phyloP scores from a whole-genome alignment of 2,113 vertebrate species.

The Rhodinocichla rosea region DNA sequence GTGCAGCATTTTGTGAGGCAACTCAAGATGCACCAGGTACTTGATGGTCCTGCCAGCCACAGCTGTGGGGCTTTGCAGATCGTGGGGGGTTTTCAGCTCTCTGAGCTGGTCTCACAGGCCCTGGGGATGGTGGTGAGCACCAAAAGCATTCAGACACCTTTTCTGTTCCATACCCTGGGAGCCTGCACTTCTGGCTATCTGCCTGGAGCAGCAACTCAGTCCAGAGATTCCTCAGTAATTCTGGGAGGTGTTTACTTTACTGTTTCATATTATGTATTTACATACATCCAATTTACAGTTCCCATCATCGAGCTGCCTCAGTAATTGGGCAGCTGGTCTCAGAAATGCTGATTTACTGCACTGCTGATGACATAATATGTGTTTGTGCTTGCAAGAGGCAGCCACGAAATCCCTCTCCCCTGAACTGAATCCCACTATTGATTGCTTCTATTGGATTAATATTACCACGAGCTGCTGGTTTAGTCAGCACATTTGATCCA shows the following conservation, averaged over 20 bases:
- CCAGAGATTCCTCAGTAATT: neutral
- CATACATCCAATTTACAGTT: slow-evolving; percentile 44
- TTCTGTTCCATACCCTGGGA: neutral
- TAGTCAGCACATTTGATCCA: neutral
- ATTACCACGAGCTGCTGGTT: neutral
- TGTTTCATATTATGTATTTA: slow-evolving; percentile 4
- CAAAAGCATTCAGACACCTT: neutral
- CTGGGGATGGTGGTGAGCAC: neutral
- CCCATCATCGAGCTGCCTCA: neutral
- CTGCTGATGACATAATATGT: slow-evolving; percentile 29
- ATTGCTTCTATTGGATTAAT: neutral
- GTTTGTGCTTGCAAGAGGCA: neutral
- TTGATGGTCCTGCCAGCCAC: rapidly evolving
- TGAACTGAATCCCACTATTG: neutral
- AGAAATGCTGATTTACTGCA: slow-evolving; percentile 44
- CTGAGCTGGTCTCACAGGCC: neutral
- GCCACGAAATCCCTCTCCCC: neutral
- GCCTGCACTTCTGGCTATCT: neutral
- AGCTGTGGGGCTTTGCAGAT: neutral
- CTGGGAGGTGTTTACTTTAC: slow-evolving; percentile 32
- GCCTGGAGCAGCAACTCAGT: rapidly evolving
- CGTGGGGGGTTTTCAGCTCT: neutral
- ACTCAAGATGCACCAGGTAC: neutral
- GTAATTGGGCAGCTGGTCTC: slow-evolving; percentile 55
- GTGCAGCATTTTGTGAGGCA: rapidly evolving